phyloP scores from a whole-genome alignment of 2,797 vertebrate genomes.

The Characodon lateralis region DNA sequence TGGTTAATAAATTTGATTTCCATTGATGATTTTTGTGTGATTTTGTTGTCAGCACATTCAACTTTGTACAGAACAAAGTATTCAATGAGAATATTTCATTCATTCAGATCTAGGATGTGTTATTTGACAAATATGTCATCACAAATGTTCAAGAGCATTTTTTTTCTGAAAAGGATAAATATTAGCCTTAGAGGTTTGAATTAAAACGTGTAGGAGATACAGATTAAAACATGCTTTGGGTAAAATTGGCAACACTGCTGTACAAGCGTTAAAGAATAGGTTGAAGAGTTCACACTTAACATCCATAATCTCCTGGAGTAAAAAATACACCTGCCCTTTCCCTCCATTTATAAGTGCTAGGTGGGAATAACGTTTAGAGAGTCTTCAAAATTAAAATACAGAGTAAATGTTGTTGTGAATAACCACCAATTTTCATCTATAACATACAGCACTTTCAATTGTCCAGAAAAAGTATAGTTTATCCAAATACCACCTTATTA shows the following conservation, averaged over 20 bases:
- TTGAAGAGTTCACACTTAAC: background rate
- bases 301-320: background rate
- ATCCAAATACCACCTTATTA: conserved; percentile 30
- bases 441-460: conserved; percentile 2
- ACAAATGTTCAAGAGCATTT: too few species aligned
- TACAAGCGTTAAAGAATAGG: background rate
- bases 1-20: too few species aligned
- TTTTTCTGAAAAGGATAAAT: background rate
- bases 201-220: background rate
- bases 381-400: conserved; percentile 13
- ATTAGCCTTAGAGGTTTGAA: background rate
- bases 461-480: conserved; percentile 7
- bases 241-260: background rate
- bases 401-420: conserved; percentile 7
- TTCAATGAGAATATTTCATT: too few species aligned
- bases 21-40: too few species aligned
- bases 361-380: background rate
- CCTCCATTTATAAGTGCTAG: background rate
- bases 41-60: too few species aligned
- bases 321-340: background rate
- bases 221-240: background rate
- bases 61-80: too few species aligned
- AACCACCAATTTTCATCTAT: background rate
- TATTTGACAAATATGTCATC: too few species aligned
- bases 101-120: too few species aligned